Evolutionary conservation across 2,888 invertebrate species (phyloP), one percentile per base, ranked within the genome.

Genomic region (Hesperia comma): DNA sequence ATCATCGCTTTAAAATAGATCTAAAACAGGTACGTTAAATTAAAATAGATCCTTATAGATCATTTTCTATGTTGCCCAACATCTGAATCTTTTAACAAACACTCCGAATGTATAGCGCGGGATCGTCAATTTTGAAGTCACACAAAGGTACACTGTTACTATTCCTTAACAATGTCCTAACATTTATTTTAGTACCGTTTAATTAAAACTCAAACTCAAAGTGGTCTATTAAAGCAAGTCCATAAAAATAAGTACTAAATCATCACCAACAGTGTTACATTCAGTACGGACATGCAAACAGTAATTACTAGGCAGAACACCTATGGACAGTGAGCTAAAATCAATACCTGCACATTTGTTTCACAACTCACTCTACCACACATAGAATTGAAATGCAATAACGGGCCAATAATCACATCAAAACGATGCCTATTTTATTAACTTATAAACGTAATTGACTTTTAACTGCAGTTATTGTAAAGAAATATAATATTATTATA

Each of bases 171-270:
- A 37, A 37, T 37, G 12, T 37, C 8, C 8, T 26, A 26, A 3
- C 37, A 37, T 2, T 10, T 12, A 12, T 1, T 12, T 37, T 37
- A 10, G 12, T 37, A 37, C 33, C 12, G 3, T 37, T 37, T 37
- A 37, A 37, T 37, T 10, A 12, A 6, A 32, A 49, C 0, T 15
- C 15, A 2, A 46, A 15, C 8, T 46, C 17, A 17, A 43, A 15
- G 6, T 4, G 6, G 6, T 43, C 7, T 19, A 49, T 37, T 10
- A 8, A 17, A 12, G n/a, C n/a, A n/a, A 26, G 53, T 14, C 7
- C 14, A 6, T 53, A 53, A 53, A 53, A n/a, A n/a, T n/a, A n/a
- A n/a, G 26, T n/a, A n/a, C 53, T 26, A 51, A 21, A n/a, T 53
- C 14, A 53, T 26, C 26, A 2, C 26, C n/a, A n/a, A 26, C 32